Evolutionary conservation across 37 sponge, comb jelly and placozoan genomes (phyloP).

Genomic region (Cliona cf. orientalis): DNA sequence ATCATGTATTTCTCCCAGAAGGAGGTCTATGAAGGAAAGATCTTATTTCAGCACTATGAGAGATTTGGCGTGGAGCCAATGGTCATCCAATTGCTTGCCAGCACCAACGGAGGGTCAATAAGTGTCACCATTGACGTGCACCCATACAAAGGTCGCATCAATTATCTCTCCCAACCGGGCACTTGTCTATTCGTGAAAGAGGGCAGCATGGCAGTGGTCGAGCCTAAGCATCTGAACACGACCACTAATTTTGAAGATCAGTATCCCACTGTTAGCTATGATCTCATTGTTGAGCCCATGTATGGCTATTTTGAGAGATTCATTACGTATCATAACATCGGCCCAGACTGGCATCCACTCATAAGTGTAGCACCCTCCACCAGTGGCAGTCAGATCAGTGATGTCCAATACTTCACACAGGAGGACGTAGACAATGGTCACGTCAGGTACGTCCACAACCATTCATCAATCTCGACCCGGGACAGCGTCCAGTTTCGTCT

Average conservation of each 20-base stretch:
- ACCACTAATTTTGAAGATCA: conserved; percentile 56
- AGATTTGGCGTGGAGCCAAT: not conserved
- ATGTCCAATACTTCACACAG: conserved; percentile 40
- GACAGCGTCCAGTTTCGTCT: conserved; percentile 21
- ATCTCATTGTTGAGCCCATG: not conserved
- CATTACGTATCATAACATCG: not conserved
- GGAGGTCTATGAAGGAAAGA: conserved; percentile 10
- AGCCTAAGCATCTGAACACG: conserved; percentile 18
- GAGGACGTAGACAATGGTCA: conserved; percentile 4
- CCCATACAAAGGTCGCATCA: conserved; percentile 28
- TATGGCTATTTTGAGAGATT: conserved; percentile 18
- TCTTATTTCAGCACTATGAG: conserved; percentile 49
- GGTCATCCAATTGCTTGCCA: not conserved
- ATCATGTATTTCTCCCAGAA: conserved; percentile 29
- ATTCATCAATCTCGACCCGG: not conserved
- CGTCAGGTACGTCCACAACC: conserved; percentile 46
- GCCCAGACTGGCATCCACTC: not conserved
- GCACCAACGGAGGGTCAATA: not conserved
- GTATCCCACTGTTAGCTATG: conserved; percentile 24
- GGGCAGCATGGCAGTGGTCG: not conserved
- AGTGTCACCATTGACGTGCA: not conserved
- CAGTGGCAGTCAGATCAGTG: not conserved
- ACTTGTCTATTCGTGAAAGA: conserved; percentile 34
- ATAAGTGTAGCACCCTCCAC: not conserved
- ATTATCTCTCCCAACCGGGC: not conserved